Conservation (phyloP, 1,140 invertebrate genomes). For the Drosophila navojoa region DNA sequence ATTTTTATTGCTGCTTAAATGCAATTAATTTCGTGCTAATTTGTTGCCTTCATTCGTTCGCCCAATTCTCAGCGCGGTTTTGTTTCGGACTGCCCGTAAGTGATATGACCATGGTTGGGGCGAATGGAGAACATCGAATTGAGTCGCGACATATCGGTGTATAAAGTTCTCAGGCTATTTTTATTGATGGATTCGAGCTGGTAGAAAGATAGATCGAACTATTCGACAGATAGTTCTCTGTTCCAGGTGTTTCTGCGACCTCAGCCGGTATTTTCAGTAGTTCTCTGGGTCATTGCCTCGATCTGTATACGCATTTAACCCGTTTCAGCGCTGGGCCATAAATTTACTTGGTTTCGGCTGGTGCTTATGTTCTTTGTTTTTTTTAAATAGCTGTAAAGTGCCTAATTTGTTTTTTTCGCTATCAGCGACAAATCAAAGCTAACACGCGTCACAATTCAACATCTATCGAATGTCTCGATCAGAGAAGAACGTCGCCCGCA, state of each 20-base stretch:
- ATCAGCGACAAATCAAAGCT: slow-evolving; percentile 39
- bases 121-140: slow-evolving; percentile 9
- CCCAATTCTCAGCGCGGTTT: slow-evolving; percentile 31
- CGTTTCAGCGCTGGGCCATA: slow-evolving; percentile 51
- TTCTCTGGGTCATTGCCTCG: slow-evolving; percentile 75
- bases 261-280: slow-evolving; percentile 38
- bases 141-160: slow-evolving; percentile 14
- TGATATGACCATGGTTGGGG: slow-evolving; percentile 13
- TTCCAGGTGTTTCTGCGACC: slow-evolving; percentile 11
- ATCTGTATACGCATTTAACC: slow-evolving; percentile 33
- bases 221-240: neutral
- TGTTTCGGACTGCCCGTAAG: slow-evolving; percentile 2
- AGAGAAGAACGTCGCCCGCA: neutral
- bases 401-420: slow-evolving; percentile 60
- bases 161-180: slow-evolving; percentile 40
- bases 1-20: slow-evolving; percentile 67
- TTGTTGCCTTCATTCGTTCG: slow-evolving; percentile 31
- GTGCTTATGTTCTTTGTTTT: slow-evolving; percentile 13
- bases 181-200: slow-evolving; percentile 9
- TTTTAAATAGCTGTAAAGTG: slow-evolving; percentile 48
- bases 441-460: slow-evolving; percentile 57
- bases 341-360: slow-evolving; percentile 40
- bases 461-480: neutral
- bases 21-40: slow-evolving; percentile 76
- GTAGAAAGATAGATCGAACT: slow-evolving; percentile 6